These are phyloP conservation scores for Dermolepida albohirtum DNA, from an alignment of 2,888 invertebrate species.

Conservation along the genomic window DNA sequence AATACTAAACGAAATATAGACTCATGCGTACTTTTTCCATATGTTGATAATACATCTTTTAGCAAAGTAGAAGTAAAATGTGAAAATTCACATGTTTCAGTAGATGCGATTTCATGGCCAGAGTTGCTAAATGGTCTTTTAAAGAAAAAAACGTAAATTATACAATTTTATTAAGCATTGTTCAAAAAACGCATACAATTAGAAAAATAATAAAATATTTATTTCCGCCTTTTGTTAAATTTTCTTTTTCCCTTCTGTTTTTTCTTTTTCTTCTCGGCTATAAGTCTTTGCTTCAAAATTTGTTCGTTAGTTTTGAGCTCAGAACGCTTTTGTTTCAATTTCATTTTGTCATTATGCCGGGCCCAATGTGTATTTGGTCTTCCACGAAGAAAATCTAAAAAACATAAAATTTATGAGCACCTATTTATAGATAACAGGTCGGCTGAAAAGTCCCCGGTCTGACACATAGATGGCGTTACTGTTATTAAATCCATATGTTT, in stretches of 20 bases:
- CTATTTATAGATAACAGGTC: too few species aligned
- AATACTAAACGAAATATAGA: slow-evolving; percentile 40
- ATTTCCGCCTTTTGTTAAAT: slow-evolving; percentile 60
- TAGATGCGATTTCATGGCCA: slow-evolving; percentile 55
- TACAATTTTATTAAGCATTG: neutral
- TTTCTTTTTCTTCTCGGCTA: slow-evolving; percentile 74
- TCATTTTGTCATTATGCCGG: slow-evolving; percentile 80
- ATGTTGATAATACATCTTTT: slow-evolving; percentile 9
- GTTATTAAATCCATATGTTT: too few species aligned
- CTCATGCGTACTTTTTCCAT: slow-evolving; percentile 48
- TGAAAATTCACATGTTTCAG: slow-evolving; percentile 49
- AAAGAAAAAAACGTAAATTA: slow-evolving; percentile 39
- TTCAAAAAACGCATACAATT: neutral
- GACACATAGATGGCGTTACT: too few species aligned
- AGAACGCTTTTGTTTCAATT: slow-evolving; percentile 69
- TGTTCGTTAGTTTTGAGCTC: slow-evolving; percentile 81
- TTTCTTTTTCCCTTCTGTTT: slow-evolving; percentile 67
- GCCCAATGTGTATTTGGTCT: slow-evolving; percentile 80
- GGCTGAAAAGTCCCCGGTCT: too few species aligned
- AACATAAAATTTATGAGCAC: too few species aligned
- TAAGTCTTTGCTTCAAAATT: slow-evolving; percentile 78
- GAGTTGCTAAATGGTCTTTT: slow-evolving; percentile 54
- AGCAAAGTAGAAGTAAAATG: slow-evolving; percentile 50
- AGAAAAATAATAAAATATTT: slow-evolving; percentile 2
- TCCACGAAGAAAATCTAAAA: slow-evolving; percentile 53